A percentile compares a stretch with the other conserved stretches of the same genome.
Evolutionary conservation across 2,888 invertebrate genomes (phyloP).

Genomic region (Drosophila hamatofila): DNA sequence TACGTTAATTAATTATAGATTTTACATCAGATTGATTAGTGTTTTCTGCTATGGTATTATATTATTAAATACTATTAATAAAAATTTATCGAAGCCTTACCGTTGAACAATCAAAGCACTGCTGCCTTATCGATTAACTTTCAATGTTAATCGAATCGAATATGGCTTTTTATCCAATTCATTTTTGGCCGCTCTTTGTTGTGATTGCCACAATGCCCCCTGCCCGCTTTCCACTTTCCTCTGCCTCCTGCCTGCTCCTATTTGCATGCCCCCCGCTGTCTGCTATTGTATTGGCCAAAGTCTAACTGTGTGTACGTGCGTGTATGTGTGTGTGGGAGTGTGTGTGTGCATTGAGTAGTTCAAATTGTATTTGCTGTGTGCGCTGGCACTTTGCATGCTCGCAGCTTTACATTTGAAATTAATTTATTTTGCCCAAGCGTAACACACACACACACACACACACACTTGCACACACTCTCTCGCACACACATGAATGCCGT

Average conservation of each 20-base stretch:
- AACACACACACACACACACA: constrained; percentile 32
- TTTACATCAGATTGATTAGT: not conserved
- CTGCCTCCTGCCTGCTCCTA: not conserved
- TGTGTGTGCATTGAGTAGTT: constrained; percentile 51
- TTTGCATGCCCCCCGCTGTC: constrained; percentile 14
- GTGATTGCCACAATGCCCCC: not conserved
- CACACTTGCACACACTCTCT: constrained; percentile 8
- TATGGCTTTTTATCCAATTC: not conserved
- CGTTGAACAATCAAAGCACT: too few species aligned
- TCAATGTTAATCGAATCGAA: not conserved
- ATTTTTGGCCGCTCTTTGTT: not conserved
- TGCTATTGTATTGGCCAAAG: constrained; percentile 39
- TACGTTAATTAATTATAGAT: not conserved
- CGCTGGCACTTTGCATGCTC: constrained; percentile 55
- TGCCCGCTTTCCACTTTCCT: too few species aligned
- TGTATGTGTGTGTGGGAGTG: constrained; percentile 18
- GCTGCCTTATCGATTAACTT: not conserved
- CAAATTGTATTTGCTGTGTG: constrained; percentile 71
- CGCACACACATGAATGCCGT: not conserved
- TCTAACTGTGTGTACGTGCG: constrained; percentile 16
- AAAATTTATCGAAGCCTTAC: not conserved
- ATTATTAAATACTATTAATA: not conserved
- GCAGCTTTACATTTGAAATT: constrained; percentile 70
- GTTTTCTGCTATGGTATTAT: fast-evolving
- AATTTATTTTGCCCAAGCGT: constrained; percentile 77